Base-by-base conservation (phyloP, 2,797 vertebrate species). In the Enteromius trimaculatus region DNA sequence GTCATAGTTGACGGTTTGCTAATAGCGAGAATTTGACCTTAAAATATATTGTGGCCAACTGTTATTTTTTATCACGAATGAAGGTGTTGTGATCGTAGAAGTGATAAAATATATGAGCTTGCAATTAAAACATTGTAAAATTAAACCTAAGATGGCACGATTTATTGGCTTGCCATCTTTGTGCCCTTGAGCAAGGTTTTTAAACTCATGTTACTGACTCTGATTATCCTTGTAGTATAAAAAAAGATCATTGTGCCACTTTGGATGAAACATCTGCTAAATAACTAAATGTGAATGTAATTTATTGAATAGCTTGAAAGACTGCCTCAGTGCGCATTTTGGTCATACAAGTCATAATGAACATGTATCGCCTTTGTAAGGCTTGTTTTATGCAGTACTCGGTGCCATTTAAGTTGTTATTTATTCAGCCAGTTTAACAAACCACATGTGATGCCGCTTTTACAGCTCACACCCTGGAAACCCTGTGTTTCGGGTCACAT, bases 381-480 rank as follows among this genome's bases (percentile, higher is more conserved):
- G 8, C 8, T 39, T 42, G 21, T 14, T 39, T 80, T 23, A 68
- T 69, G n/a, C 31, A 53, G n/a, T 53, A 68, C 34, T 39, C 53
- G 2, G 29, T 79, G 42, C 34, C 31, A 9, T 69, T 53, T 51
- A 49, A 69, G 42, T 29, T 16, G 39, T 65, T 69, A 53, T 69
- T 80, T 80, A 69, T 55, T 80, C 47, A 37, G 77, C 47, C 29
- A 34, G 51, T 68, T 77, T 77, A 83, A 83, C 81, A 58, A 77
- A 70, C 64, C 72, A 51, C 47, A 76, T 26, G 37, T 68, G 80
- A 34, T n/a, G 19, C 21, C 19, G 6, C 34, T 68, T 75, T 76
- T 76, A 69, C 31, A 68, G 21, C 34, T 66, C 44, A 17, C 53
- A 71, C 16, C 31, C 62, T 83, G 49, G 47, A 39, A 37, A 17